Evolutionary conservation across 1,140 invertebrate genomes (phyloP), one percentile per base, ranked within the genome.

Genomic region (Melitaea cinxia): DNA sequence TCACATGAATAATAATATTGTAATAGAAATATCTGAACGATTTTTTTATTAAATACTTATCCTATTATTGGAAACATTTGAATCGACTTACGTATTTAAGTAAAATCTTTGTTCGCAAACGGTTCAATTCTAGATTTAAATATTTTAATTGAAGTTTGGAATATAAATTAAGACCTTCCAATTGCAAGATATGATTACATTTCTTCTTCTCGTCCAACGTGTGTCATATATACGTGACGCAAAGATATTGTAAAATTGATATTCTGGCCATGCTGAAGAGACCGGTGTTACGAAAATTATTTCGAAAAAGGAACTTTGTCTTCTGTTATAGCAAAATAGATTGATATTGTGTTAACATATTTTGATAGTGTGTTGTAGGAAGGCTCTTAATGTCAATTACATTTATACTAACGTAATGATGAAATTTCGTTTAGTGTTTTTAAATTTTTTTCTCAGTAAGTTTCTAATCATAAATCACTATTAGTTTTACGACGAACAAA

Each of bases 201-300:
- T 72, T 64, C 73, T 75, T 67, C 75, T 73, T 72, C 62, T 68
- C 67, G 74, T 64, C 65, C 75, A 66, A 78, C 73, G 77, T 77
- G 77, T 82, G 81, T 71, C 68, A 66, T 37, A 70, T 70, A 37
- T 73, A 83, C 83, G 82, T 88, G 85, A 85, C 79, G 70, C 69
- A 49, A 72, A 71, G 77, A 83, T 76, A 82, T 88, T 85, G 83
- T 84, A 77, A 84, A 84, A 85, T 88, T 88, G 78, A 85, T 88
- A 88, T 88, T 88, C 85, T 71, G 73, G 74, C 73, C 82, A 70
- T 83, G 85, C 77, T 83, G 76, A 78, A 73, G 65, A 78, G 75
- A 73, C 76, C 71, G 74, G 80, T 81, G 82, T 80, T 78, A 77
- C 79, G 74, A 84, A 88, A 88, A 83, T 85, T 82, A 82, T 85